These are phyloP conservation scores for Ligdia adustata DNA, from an alignment of 2,888 invertebrate species.

Conservation along the genomic window DNA sequence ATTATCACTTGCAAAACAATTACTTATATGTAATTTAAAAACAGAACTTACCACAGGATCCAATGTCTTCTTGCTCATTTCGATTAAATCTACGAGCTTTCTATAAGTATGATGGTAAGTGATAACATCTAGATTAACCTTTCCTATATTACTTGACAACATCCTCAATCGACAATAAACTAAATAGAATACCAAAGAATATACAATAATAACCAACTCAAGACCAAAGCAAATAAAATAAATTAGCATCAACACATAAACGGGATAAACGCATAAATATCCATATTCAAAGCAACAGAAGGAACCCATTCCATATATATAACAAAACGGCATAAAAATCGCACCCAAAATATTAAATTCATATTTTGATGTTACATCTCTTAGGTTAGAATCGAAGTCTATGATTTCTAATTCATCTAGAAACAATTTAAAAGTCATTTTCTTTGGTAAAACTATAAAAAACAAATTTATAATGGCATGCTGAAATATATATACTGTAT, in stretches of 20 bases:
- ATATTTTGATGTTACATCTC: neutral
- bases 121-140: neutral
- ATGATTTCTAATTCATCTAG: conserved; percentile 4
- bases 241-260: neutral
- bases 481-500: neutral
- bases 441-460: neutral
- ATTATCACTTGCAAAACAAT: neutral
- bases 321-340: neutral
- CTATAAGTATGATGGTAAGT: conserved; percentile 6
- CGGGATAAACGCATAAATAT: conserved; percentile 2
- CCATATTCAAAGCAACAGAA: neutral
- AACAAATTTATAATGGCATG: neutral
- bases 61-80: conserved; percentile 3
- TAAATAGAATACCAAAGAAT: conserved; percentile 1
- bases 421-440: neutral
- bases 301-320: neutral
- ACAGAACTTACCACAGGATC: conserved; percentile 3
- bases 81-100: conserved; percentile 3
- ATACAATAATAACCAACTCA: neutral
- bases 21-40: neutral
- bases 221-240: neutral
- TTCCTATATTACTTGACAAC: neutral
- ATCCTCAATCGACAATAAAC: neutral
- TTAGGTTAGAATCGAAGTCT: neutral
- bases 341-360: neutral